Evolutionary conservation across 2,888 invertebrate genomes (phyloP), one percentile per base, ranked within the genome.

Genomic region (Tuberolachnus salignus): DNA sequence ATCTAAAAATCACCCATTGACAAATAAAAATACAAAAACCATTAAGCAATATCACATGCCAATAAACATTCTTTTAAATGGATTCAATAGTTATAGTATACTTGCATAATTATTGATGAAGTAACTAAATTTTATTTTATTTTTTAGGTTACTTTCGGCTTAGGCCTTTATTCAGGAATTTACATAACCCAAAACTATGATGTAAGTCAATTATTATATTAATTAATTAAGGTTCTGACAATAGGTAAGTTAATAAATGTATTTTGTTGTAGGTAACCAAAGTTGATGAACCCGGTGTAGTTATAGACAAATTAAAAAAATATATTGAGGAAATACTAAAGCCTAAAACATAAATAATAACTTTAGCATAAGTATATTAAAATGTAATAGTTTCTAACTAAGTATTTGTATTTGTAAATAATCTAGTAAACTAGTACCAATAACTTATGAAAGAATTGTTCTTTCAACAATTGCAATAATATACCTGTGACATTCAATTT

Each of bases 231-330:
- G 51, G 26, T 19, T 23, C 14, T 42, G 9, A 14, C 49, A 21
- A 71, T 1, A 55, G 34, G 3, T 34, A 34, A 34, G n/a, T 53
- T 16, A 19, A 75, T 14, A 13, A 34, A 55, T 59, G 57, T 80
- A 82, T 83, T 82, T 82, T 82, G 82, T 87, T 87, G 80, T 86
- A 95, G 94, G 88, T 95, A 82, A 94, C 94, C 10, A 90, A 91
- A 85, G 92, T 95, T 8, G 94, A 95, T 86, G 92, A 95, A 83
- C 96, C 95, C 4, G 86, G 87, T 81, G 91, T 90, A 83, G 84
- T 95, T 83, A 86, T 91, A 84, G 90, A 91, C 82, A 92, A 91
- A 85, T 85, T 92, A 61, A 91, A 90, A 85, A 89, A 90, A 74
- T 91, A 88, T 85, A 85, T 92, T 26, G 92, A 94, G 82, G 88